Evolutionary conservation across 2,888 invertebrate species (phyloP).

Genomic region (Acanthosepion lycidas): DNA sequence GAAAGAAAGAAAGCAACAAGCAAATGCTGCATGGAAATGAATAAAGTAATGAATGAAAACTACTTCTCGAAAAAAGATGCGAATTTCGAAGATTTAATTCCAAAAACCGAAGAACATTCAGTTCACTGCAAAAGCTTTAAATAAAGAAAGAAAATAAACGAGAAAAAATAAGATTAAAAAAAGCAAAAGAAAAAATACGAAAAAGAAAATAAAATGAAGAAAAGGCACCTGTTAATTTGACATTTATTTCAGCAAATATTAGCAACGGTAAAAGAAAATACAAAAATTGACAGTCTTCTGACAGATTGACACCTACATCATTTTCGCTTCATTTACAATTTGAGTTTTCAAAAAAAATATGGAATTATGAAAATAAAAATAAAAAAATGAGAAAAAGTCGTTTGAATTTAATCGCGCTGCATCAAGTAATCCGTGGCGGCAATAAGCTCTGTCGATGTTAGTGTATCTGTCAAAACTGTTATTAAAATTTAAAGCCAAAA

Average conservation of each 20-base stretch:
- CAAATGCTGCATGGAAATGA: too few species aligned
- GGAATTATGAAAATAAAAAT: not conserved
- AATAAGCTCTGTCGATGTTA: not conserved
- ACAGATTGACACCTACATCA: slow-evolving; percentile 2
- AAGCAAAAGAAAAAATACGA: too few species aligned
- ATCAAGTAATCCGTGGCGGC: not conserved
- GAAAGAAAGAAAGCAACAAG: too few species aligned
- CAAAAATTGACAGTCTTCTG: not conserved
- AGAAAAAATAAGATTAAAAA: too few species aligned
- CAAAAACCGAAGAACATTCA: too few species aligned
- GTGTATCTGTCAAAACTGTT: not conserved
- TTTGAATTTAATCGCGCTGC: not conserved
- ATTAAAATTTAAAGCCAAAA: not conserved
- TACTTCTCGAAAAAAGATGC: too few species aligned
- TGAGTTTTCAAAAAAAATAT: not conserved
- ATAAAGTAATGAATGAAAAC: too few species aligned
- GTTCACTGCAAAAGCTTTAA: too few species aligned
- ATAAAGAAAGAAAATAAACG: too few species aligned
- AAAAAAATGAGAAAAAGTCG: not conserved
- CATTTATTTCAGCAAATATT: not conserved
- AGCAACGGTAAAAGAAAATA: not conserved
- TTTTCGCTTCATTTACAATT: not conserved
- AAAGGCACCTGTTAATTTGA: not conserved
- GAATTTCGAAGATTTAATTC: too few species aligned
- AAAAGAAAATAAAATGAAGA: not conserved